Conservation (phyloP, 2,797 vertebrate species). For the Oreonectes daqikongensis region DNA sequence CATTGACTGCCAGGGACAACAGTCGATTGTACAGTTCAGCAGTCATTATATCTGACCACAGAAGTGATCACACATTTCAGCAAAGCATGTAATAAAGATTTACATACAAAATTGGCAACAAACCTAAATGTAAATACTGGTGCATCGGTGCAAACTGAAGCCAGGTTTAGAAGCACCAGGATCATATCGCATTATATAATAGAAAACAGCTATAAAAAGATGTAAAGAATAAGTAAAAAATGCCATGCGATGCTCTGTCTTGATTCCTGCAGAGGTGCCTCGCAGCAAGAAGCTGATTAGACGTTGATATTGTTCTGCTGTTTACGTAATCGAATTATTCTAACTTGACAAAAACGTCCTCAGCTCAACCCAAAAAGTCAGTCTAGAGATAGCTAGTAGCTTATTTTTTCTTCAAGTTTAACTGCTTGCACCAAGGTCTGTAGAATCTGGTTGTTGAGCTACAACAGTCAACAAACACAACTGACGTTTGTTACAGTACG, state of each 20-base stretch:
- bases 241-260: not conserved
- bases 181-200: not conserved
- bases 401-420: too few species aligned
- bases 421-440: too few species aligned
- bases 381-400: not conserved
- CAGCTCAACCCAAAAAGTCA: not conserved
- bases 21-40: not conserved
- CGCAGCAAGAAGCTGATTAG: slow-evolving; percentile 11
- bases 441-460: too few species aligned
- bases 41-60: not conserved
- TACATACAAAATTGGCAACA: not conserved
- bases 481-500: too few species aligned
- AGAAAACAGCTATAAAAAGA: slow-evolving; percentile 3
- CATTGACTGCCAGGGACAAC: not conserved
- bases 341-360: not conserved
- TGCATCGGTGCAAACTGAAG: not conserved
- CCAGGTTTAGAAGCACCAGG: not conserved
- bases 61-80: not conserved
- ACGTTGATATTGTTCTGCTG: not conserved
- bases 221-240: not conserved
- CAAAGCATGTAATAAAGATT: not conserved
- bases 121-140: not conserved
- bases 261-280: not conserved
- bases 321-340: slow-evolving; percentile 11
- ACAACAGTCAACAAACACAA: too few species aligned